Evolutionary conservation across 2,888 invertebrate species (phyloP), one percentile per base, ranked within the genome.

Genomic region (Rhamphomyia laevipes): DNA sequence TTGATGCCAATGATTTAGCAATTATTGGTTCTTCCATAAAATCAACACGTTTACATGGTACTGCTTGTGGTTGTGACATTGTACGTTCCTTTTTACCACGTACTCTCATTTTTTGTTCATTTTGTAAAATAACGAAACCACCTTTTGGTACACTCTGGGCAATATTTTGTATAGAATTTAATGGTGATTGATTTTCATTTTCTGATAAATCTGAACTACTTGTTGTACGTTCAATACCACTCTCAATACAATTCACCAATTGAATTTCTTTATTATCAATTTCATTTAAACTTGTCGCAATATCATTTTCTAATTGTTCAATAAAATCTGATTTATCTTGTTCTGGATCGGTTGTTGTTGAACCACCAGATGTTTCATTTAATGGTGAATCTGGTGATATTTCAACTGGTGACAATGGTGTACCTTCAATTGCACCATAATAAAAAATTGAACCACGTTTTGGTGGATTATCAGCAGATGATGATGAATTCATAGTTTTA

Each of bases 401-500:
- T 53, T 61, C 68, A 16, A 66, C 62, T n/a, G 65, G 64, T 16
- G 62, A 59, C 45, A 64, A 63, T 59, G 51, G 60, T 35, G 56
- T 63, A 52, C 62, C 66, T 3, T 62, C 59, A 13, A 65, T 52
- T 23, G 67, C 59, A 30, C 67, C 73, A 58, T 70, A 71, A 59
- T 73, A 73, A 56, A 74, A 73, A 45, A 72, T 70, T 15, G 75
- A 70, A 55, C 66, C 61, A 58, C 58, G 56, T 52, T 72, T 68
- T 56, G 59, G 54, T n/a, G 48, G 56, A 52, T 71, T 72, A 43
- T 74, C 68, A 16, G 65, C 68, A 30, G 78, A 80, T 43, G 80
- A 31, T 2, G 51, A 21, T 9, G 51, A 47, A 15, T 48, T 17
- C 1, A 45, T 41, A 18, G 49, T 47, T 56, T 53, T 6, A 47